phyloP scores from a whole-genome alignment of 2,888 invertebrate genomes.

The Escarpia spicata region DNA sequence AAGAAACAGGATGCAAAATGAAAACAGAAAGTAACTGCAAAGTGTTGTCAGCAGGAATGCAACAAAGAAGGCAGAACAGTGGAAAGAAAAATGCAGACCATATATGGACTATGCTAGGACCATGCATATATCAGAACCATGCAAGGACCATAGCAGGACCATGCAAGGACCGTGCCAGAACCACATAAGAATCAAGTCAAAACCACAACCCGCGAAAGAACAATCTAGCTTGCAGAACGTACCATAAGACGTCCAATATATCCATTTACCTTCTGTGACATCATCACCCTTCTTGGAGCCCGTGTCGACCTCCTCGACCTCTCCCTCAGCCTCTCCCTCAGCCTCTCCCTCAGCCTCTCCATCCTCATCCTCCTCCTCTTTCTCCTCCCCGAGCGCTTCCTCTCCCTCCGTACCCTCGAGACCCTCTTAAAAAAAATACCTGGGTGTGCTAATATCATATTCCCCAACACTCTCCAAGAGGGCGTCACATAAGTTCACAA shows the following conservation, averaged over 20 bases:
- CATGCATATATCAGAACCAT: too few species aligned
- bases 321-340: conserved; percentile 20
- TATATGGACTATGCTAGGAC: neutral
- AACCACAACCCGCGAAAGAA: neutral
- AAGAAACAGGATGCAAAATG: neutral
- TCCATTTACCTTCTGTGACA: neutral
- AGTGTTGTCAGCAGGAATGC: neutral
- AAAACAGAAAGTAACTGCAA: neutral
- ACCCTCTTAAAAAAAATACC: neutral
- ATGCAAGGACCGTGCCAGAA: too few species aligned
- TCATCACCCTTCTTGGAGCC: conserved; percentile 31
- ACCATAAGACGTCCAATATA: neutral
- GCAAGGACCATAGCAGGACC: too few species aligned
- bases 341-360: conserved; percentile 18
- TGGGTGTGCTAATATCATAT: neutral
- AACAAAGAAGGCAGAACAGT: neutral
- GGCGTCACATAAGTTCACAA: too few species aligned
- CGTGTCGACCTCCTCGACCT: conserved; percentile 28
- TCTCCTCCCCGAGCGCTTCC: conserved; percentile 26
- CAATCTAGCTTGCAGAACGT: neutral
- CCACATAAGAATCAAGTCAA: too few species aligned
- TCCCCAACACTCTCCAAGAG: neutral
- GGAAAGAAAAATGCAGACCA: too few species aligned
- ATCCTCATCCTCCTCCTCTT: conserved; percentile 18
- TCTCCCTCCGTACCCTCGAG: conserved; percentile 10